Conservation (phyloP, 2,888 invertebrate species). For the Pyralis farinalis region DNA sequence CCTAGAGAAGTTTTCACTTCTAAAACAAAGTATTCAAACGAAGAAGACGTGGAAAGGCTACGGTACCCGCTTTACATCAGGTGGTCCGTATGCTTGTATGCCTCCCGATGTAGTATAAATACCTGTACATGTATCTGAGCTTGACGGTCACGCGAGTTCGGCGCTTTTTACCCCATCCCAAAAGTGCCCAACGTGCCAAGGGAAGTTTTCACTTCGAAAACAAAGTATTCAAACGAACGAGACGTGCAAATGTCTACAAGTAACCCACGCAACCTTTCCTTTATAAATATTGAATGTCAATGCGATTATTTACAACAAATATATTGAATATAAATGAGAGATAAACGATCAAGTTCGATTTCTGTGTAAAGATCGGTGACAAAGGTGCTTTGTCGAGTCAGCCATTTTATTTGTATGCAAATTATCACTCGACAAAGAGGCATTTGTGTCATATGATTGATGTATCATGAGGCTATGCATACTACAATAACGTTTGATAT, state of each 20-base stretch:
- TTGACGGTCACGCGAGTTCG: too few relatives aligned
- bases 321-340: conserved; percentile 75
- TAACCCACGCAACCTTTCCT: conserved; percentile 71
- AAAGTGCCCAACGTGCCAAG: too few relatives aligned
- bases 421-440: conserved; percentile 53
- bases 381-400: conserved; percentile 72
- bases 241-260: conserved; percentile 25
- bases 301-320: conserved; percentile 71
- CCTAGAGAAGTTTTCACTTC: too few relatives aligned
- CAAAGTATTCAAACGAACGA: too few relatives aligned
- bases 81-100: too few relatives aligned
- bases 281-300: conserved; percentile 76
- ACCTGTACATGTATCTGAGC: too few relatives aligned
- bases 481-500: conserved; percentile 4
- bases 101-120: too few relatives aligned
- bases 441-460: conserved; percentile 42
- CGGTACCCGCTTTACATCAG: too few relatives aligned
- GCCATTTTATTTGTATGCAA: conserved; percentile 76
- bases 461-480: conserved; percentile 23
- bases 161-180: too few relatives aligned
- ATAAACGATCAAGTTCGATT: conserved; percentile 68
- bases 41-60: too few relatives aligned
- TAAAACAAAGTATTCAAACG: too few relatives aligned
- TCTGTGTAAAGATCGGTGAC: conserved; percentile 64
- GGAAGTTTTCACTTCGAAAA: too few relatives aligned